phyloP scores from a whole-genome alignment of 2,113 vertebrate species.

The Zosterops hypoxanthus region DNA sequence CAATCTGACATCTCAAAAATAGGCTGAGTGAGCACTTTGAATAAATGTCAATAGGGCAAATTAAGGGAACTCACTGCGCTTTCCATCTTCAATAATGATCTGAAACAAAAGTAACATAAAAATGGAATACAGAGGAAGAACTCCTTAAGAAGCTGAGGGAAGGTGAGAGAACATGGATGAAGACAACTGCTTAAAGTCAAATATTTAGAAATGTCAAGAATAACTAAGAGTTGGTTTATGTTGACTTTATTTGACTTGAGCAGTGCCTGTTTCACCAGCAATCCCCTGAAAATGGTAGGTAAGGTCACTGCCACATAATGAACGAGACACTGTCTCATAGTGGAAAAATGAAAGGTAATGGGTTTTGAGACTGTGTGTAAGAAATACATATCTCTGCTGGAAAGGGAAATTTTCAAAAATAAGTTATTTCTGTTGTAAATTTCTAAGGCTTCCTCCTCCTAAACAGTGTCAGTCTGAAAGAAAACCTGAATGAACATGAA shows the following conservation, averaged over 20 bases:
- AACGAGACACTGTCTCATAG: not conserved
- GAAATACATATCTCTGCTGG: not conserved
- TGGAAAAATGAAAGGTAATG: not conserved
- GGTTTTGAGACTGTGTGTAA: not conserved
- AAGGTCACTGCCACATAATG: not conserved
- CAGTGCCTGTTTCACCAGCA: not conserved
- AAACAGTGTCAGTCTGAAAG: not conserved
- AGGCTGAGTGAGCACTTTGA: not conserved
- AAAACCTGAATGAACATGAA: not conserved
- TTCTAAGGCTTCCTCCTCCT: not conserved
- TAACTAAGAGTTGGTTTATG: not conserved
- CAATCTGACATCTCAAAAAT: not conserved
- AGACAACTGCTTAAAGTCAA: not conserved
- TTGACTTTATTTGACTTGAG: not conserved
- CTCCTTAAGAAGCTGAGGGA: not conserved
- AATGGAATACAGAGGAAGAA: not conserved
- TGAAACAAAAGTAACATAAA: not conserved
- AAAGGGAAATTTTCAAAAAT: not conserved
- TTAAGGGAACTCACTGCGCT: not conserved
- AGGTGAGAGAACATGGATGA: not conserved
- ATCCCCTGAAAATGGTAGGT: not conserved
- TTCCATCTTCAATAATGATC: not conserved
- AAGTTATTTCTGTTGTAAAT: not conserved
- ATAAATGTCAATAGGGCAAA: constrained; percentile 13
- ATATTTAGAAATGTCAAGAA: not conserved